Evolutionary conservation across 2,888 invertebrate species (phyloP).

Genomic region (Myopa tessellatipennis): DNA sequence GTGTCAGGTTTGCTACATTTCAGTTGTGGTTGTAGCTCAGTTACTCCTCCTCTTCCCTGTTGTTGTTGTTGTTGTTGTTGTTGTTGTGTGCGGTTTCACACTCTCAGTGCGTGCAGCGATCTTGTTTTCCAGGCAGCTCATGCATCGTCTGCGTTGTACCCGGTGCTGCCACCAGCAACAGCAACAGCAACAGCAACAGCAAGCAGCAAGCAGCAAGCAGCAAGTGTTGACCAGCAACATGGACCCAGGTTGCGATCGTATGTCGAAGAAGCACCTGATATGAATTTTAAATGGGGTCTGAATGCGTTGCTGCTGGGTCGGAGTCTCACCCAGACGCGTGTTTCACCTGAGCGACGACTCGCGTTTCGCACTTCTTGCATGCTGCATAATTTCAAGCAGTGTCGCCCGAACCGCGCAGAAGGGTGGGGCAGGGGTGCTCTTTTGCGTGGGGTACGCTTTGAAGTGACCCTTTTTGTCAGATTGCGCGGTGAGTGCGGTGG

Average conservation of each 20-base stretch:
- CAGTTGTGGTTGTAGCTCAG: conserved; percentile 20
- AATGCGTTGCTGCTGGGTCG: conserved; percentile 4
- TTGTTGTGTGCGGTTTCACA: background rate
- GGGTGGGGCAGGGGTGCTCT: too few relatives aligned
- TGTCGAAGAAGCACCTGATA: conserved; percentile 22
- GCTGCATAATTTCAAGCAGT: background rate
- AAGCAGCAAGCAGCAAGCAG: background rate
- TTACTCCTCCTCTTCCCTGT: background rate
- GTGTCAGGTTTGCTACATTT: conserved; percentile 32
- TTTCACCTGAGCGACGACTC: background rate
- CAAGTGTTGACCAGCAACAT: background rate
- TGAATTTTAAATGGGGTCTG: conserved; percentile 6
- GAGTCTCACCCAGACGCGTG: background rate
- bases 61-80: background rate
- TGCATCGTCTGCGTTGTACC: conserved; percentile 11
- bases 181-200: background rate
- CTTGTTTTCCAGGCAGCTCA: conserved; percentile 17
- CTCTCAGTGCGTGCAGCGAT: conserved; percentile 23
- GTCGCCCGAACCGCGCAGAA: background rate
- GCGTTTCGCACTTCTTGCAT: too few relatives aligned
- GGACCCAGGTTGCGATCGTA: background rate
- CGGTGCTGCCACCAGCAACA: conserved; percentile 4
- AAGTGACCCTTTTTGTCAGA: background rate
- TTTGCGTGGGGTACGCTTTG: background rate
- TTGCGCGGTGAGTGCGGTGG: background rate